Percentiles rank a stretch among this genome's conserved stretches.
phyloP scores from a whole-genome alignment of 1,140 invertebrate genomes.

The Trissolcus basalis region DNA sequence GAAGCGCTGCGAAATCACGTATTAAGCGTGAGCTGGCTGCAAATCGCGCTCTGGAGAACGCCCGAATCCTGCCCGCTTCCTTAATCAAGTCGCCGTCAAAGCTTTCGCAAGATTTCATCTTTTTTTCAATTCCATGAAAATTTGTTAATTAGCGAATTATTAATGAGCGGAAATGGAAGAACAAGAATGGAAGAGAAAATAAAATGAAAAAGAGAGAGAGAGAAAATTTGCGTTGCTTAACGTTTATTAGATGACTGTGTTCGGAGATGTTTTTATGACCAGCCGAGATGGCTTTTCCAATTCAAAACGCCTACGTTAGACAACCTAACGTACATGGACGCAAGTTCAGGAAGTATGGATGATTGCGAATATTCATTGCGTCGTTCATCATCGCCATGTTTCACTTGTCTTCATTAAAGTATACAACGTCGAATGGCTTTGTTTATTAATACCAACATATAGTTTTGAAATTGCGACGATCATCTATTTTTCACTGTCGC shows the following conservation, averaged over 20 bases:
- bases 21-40: background rate
- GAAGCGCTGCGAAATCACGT: constrained; percentile 10
- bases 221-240: background rate
- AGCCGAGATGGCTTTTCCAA: constrained; percentile 43
- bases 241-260: constrained; percentile 23
- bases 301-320: constrained; percentile 46
- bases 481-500: constrained; percentile 35
- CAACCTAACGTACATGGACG: constrained; percentile 41
- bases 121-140: background rate
- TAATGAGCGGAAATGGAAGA: constrained; percentile 11
- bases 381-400: constrained; percentile 30
- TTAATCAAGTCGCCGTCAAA: constrained; percentile 3
- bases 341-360: constrained; percentile 38
- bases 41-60: constrained; percentile 5
- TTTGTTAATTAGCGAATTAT: constrained; percentile 18
- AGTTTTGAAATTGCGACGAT: constrained; percentile 15
- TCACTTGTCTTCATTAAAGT: constrained; percentile 37
- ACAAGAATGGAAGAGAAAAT: background rate
- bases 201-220: background rate
- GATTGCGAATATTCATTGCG: constrained; percentile 39
- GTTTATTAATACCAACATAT: constrained; percentile 41
- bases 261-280: constrained; percentile 19
- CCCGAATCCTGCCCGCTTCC: background rate
- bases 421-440: constrained; percentile 26
- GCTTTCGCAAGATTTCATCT: background rate